These are phyloP conservation scores for Coryphaenoides rupestris DNA, from an alignment of 2,113 vertebrate species.

Conservation along the genomic window DNA sequence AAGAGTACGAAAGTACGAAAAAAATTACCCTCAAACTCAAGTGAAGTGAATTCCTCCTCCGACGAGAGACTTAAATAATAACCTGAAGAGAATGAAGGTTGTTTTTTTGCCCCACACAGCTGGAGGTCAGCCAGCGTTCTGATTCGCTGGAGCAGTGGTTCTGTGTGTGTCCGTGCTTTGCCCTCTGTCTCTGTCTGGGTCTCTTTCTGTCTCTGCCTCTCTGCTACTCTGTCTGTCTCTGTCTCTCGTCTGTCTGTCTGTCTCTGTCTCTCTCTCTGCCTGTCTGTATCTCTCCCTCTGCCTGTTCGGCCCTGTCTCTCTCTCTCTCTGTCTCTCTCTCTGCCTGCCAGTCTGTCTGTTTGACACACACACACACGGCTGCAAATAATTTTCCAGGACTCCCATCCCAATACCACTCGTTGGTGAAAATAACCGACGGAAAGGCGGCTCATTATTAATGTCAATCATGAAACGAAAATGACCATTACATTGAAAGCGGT, in stretches of 20 bases:
- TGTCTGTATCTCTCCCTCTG: neutral
- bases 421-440: too few relatives aligned
- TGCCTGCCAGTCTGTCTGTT: too few relatives aligned
- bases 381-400: too few relatives aligned
- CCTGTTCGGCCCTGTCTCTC: neutral
- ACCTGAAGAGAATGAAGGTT: neutral
- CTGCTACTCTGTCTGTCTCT: neutral
- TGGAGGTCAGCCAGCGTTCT: neutral
- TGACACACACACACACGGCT: too few relatives aligned
- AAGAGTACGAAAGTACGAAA: neutral
- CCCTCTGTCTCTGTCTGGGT: neutral
- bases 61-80: neutral
- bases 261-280: neutral
- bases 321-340: too few relatives aligned
- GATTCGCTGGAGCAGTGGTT: conserved; percentile 4
- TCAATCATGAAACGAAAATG: too few relatives aligned
- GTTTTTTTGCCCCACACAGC: conserved; percentile 2
- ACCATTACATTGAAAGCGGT: too few relatives aligned
- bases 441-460: too few relatives aligned
- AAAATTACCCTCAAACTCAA: conserved; percentile 7
- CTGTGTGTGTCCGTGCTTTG: conserved; percentile 1
- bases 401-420: too few relatives aligned
- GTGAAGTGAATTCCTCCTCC: neutral
- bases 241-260: neutral
- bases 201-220: neutral